phyloP scores from a whole-genome alignment of 2,888 invertebrate species.

The Drosophila nr. perissopoda region DNA sequence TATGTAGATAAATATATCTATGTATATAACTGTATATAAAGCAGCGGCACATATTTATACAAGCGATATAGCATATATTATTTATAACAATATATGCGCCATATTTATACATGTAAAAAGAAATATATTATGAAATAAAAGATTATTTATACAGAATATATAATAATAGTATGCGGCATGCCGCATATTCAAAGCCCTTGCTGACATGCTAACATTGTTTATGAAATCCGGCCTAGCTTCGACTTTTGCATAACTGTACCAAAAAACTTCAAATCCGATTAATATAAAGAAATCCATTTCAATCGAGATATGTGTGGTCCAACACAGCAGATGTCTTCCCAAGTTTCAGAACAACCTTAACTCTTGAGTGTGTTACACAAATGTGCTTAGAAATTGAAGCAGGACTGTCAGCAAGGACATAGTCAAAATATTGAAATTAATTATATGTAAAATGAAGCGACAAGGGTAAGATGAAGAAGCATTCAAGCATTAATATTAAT shows the following conservation, averaged over 20 bases:
- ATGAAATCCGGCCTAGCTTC: not conserved
- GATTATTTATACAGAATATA: slow-evolving; percentile 12
- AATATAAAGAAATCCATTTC: not conserved
- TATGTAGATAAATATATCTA: slow-evolving; percentile 18
- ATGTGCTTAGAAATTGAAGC: not conserved
- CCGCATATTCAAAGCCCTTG: slow-evolving; percentile 16
- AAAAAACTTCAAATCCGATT: not conserved
- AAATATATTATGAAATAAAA: slow-evolving; percentile 10
- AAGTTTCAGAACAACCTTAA: not conserved
- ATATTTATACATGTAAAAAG: slow-evolving; percentile 25
- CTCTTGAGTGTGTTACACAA: not conserved
- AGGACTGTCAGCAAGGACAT: slow-evolving; percentile 28
- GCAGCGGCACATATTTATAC: not conserved
- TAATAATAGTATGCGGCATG: slow-evolving; percentile 9
- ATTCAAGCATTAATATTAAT: slow-evolving; percentile 68
- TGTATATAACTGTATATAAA: slow-evolving; percentile 10
- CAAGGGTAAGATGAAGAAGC: slow-evolving; percentile 52
- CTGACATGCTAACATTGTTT: not conserved
- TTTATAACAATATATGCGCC: slow-evolving; percentile 17
- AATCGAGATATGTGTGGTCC: not conserved
- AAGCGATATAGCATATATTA: not conserved
- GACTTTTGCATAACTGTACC: not conserved
- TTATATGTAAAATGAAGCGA: slow-evolving; percentile 50
- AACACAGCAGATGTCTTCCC: not conserved
- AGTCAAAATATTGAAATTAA: slow-evolving; percentile 40